Base-by-base conservation (phyloP, 2,888 invertebrate species). In the Macropis europaea region DNA sequence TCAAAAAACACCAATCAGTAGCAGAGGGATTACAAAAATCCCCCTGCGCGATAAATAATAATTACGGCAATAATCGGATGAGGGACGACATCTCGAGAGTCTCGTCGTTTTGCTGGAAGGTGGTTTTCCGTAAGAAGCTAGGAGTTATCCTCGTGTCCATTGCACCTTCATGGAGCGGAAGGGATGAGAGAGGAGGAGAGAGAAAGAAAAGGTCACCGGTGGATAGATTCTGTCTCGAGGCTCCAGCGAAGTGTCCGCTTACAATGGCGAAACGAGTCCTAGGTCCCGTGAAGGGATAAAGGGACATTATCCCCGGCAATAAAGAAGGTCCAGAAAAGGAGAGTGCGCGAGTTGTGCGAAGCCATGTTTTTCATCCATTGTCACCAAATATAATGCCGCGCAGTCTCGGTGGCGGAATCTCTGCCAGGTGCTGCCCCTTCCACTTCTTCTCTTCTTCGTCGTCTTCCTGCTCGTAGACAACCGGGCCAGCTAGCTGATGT, bases 321-420 rank as follows among this genome's bases (percentile, higher is more conserved):
- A 84, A 83, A 77, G 67, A 70, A 73, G 63, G 71, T 53, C 53
- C 75, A 70, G 77, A 78, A 78, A 82, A 77, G 38, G 62, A 80
- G 78, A 82, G 80, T 73, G 79, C 81, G 81, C 79, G 79, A 84
- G 81, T 84, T 80, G 82, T 76, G 82, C 79, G 77, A 82, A 85
- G 84, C 80, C 84, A 86, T 83, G 86, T 84, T 86, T 80, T 84
- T 82, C 80, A 74, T 68, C 72, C 73, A 79, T 84, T 86, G 86
- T 86, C 80, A 71, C 76, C 48, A 66, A 53, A 75, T 79, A 86
- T 86, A 86, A 86, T 86, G 77, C 77, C 73, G 71, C 68, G 69
- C 69, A 73, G 76, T 73, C 69, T 73, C 63, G 56, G 59, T 80
- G 77, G 71, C 78, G 67, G 82, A 83, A 77, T 79, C 68, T 76